Evolutionary conservation across 2,888 invertebrate genomes (phyloP), one percentile per base, ranked within the genome.

Genomic region (Flabesymbios commensalis): DNA sequence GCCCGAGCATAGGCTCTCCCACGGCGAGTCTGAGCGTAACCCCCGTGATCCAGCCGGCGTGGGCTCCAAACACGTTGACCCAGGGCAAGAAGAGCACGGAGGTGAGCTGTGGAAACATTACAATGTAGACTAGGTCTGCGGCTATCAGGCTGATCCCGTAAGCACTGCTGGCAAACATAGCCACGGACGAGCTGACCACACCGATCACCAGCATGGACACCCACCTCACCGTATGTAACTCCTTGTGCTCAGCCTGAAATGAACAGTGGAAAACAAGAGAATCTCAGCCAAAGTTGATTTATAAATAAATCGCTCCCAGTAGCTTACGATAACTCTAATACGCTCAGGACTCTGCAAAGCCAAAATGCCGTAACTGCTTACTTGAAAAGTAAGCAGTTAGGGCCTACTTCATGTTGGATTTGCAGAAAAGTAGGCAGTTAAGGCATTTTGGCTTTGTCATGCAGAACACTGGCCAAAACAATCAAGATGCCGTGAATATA

Each of bases 1-100:
- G 85, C 0, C 90, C 90, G 78, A 97, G 86, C 73, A 93, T 83
- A 57, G 89, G 88, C 84, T 97, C 97, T 0, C 97, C 93, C 0
- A 95, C 95, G 0, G 91, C 88, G 52, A 95, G 83, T 2, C 96
- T 87, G 63, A 82, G 70, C 43, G 94, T 89, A 67, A 91, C 80
- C 0, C 94, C 94, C 68, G 93, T 87, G 65, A 92, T 86, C 83
- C 57, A 83, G 29, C 69, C 78, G 19, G 57, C 29, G 2, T 76
- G 42, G 7, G 76, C 69, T 1, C 78, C 78, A 49, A 74, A 77
- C 0, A 60, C 51, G 51, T 78, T 78, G 29, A 74, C 67, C 31
- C 66, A 68, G 2, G 69, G 53, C 47, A 74, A 72, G 29, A 74
- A 69, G 1, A 76, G 68, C 1, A 61, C 59, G 63, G 73, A 73